phyloP scores from a whole-genome alignment of 2,888 invertebrate species.

The Prostheceraeus crozeri region DNA sequence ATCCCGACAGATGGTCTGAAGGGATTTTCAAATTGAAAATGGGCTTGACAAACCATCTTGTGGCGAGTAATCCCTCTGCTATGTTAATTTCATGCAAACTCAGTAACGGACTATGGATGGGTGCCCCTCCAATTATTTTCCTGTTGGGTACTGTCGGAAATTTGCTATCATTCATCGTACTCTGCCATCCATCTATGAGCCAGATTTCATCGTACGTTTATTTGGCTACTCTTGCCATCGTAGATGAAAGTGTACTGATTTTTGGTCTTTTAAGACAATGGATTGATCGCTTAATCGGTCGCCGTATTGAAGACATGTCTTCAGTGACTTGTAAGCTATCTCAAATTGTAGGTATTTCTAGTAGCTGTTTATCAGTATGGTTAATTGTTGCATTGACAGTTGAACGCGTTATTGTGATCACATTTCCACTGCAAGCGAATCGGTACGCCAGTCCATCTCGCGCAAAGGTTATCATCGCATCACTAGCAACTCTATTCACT shows the following conservation, averaged over 20 bases:
- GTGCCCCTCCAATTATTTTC: slow-evolving; percentile 48
- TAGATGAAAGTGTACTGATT: slow-evolving; percentile 49
- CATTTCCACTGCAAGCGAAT: slow-evolving; percentile 48
- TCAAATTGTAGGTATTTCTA: slow-evolving; percentile 46
- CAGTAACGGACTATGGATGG: slow-evolving; percentile 45
- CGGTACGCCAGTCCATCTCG: slow-evolving; percentile 44
- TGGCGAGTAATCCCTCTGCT: not conserved
- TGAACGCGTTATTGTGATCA: slow-evolving; percentile 52
- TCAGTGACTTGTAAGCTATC: slow-evolving; percentile 47
- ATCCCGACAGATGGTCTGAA: slow-evolving; percentile 9
- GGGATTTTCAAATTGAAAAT: slow-evolving; percentile 7
- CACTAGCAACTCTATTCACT: slow-evolving; percentile 44
- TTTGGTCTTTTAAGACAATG: slow-evolving; percentile 48
- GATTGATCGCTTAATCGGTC: slow-evolving; percentile 47
- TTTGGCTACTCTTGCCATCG: slow-evolving; percentile 48
- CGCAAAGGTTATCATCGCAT: slow-evolving; percentile 46
- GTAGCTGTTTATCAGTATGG: slow-evolving; percentile 51
- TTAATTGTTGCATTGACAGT: slow-evolving; percentile 52
- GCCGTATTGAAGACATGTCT: slow-evolving; percentile 44
- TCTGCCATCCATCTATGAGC: slow-evolving; percentile 46
- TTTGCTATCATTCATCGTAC: slow-evolving; percentile 48
- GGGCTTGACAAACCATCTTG: not conserved
- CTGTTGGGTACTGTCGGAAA: slow-evolving; percentile 52
- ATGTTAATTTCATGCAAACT: slow-evolving; percentile 12
- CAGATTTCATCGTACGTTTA: slow-evolving; percentile 50